These are phyloP conservation scores for Erpornis zantholeuca DNA, from an alignment of 2,113 vertebrate species.

Conservation along the genomic window DNA sequence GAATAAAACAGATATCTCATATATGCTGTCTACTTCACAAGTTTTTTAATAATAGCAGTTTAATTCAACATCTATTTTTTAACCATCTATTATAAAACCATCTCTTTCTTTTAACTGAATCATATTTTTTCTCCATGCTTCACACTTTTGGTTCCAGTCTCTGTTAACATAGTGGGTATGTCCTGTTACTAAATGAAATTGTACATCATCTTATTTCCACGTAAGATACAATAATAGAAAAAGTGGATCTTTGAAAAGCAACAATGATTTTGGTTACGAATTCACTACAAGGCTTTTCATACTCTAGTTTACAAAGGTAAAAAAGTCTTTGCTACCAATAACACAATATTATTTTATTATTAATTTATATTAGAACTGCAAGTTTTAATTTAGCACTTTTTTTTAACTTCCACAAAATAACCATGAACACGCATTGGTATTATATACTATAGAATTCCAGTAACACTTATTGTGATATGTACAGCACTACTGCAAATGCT, in stretches of 20 bases:
- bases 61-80: background rate
- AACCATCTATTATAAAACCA: background rate
- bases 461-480: accelerated
- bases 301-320: background rate
- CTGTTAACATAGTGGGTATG: background rate
- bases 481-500: background rate
- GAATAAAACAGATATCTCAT: background rate
- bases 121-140: background rate
- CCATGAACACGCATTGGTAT: background rate
- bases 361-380: background rate
- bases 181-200: background rate
- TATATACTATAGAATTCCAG: background rate
- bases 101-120: background rate
- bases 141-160: background rate
- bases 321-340: background rate
- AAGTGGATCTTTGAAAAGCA: background rate
- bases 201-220: background rate
- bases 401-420: background rate
- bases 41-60: background rate
- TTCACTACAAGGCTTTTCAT: background rate
- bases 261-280: background rate
- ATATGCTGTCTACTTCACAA: background rate
- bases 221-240: accelerated
- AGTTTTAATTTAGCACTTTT: background rate
- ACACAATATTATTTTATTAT: background rate